phyloP scores from a whole-genome alignment of 1,140 invertebrate genomes.

The Monochamus saltuarius region DNA sequence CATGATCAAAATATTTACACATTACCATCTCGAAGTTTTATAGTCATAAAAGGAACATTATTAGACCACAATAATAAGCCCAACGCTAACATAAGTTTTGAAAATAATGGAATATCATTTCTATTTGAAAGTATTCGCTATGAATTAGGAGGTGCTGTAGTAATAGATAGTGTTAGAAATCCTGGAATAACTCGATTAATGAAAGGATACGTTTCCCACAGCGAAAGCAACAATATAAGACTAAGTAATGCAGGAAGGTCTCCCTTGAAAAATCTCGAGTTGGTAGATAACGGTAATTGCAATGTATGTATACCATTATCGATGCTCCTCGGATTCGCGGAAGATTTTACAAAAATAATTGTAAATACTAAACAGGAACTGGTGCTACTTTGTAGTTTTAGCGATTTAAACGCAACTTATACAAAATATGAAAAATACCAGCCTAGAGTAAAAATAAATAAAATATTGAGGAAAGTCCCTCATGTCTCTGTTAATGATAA shows the following conservation, averaged over 20 bases:
- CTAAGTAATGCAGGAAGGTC: slow-evolving; percentile 6
- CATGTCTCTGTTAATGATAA: too few species aligned
- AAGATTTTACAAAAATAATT: slow-evolving; percentile 17
- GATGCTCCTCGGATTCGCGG: slow-evolving; percentile 11
- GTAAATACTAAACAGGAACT: slow-evolving; percentile 14
- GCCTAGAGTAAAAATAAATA: slow-evolving; percentile 7
- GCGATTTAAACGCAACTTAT: slow-evolving; percentile 8
- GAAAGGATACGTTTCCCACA: slow-evolving; percentile 3
- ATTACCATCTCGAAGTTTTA: slow-evolving; percentile 27
- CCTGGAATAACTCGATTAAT: background rate
- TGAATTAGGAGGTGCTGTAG: too few species aligned
- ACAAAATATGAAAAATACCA: background rate
- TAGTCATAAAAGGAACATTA: background rate
- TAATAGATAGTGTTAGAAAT: too few species aligned
- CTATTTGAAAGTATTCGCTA: too few species aligned
- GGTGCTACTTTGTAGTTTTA: slow-evolving; percentile 6
- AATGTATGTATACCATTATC: slow-evolving; percentile 11
- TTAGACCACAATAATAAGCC: background rate
- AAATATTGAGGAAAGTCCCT: slow-evolving; percentile 15
- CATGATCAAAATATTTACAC: slow-evolving; percentile 34
- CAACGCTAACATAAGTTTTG: too few species aligned
- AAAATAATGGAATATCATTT: too few species aligned
- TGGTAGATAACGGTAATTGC: slow-evolving; percentile 2
- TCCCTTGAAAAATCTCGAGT: background rate
- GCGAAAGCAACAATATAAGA: background rate